phyloP scores from a whole-genome alignment of 2,888 invertebrate species.

The Clepsis dumicolana region DNA sequence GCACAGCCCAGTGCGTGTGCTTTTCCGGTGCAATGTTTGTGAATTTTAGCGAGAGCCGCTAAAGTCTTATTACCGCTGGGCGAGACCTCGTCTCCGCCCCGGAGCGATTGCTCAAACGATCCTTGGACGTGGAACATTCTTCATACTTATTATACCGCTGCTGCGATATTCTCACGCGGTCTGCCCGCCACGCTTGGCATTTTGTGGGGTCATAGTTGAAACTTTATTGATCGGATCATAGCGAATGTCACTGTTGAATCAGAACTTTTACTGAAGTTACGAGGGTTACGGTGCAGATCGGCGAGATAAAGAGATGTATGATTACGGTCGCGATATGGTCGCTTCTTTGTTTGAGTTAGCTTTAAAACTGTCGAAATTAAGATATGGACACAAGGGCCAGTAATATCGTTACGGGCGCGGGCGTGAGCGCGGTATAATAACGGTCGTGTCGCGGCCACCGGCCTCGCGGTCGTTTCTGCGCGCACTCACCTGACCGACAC shows the following conservation, averaged over 20 bases:
- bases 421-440: slow-evolving; percentile 51
- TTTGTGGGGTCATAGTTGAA: slow-evolving; percentile 69
- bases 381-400: slow-evolving; percentile 16
- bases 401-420: slow-evolving; percentile 42
- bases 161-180: slow-evolving; percentile 63
- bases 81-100: slow-evolving; percentile 80
- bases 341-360: slow-evolving; percentile 40
- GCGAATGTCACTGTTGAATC: slow-evolving; percentile 73
- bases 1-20: slow-evolving; percentile 91
- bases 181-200: slow-evolving; percentile 64
- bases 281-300: slow-evolving; percentile 69
- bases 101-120: slow-evolving; percentile 86
- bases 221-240: slow-evolving; percentile 66
- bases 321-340: slow-evolving; percentile 57
- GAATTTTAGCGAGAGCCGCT: slow-evolving; percentile 86
- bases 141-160: slow-evolving; percentile 54
- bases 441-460: slow-evolving; percentile 48
- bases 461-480: slow-evolving; percentile 61
- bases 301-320: slow-evolving; percentile 61
- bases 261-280: slow-evolving; percentile 66
- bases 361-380: slow-evolving; percentile 45
- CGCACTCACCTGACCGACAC: slow-evolving; percentile 57
- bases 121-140: slow-evolving; percentile 85
- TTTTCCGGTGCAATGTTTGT: slow-evolving; percentile 91
- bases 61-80: slow-evolving; percentile 81